Evolutionary conservation across 2,797 vertebrate species (phyloP), one percentile per base, ranked within the genome.

Genomic region (Botia almorhae): DNA sequence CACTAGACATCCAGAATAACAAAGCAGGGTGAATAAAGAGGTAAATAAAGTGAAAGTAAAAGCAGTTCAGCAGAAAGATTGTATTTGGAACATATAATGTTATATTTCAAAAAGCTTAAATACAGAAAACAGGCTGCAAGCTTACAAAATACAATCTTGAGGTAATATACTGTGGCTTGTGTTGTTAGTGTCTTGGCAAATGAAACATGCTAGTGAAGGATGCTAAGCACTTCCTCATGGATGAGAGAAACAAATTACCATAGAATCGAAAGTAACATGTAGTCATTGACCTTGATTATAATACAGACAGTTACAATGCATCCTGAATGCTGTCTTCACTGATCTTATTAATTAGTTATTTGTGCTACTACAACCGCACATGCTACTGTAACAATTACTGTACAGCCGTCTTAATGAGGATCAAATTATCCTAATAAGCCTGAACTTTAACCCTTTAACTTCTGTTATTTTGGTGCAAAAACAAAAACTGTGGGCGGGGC

Each of bases 131-230:
- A 64, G 48, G 68, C 72, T 23, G 19, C 60, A 58, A 50, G 51
- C 53, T 67, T 26, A 53, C 50, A 69, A 43, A 70, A 69, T 23
- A 36, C 11, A 76, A 29, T 46, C 50, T 67, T 43, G 36, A 67
- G 60, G n/a, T 11, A 17, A 76, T 70, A n/a, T 69, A 65, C n/a
- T n/a, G n/a, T n/a, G n/a, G 67, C 21, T 70, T 61, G 51, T 4
- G 74, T 56, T 56, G 61, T 70, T 71, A 69, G 67, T 17, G 55
- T 69, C 55, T 76, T 76, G 51, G 65, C 65, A 64, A 75, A 67
- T 55, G 61, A 67, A 58, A 60, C 14, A 48, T 60, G 65, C 75
- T n/a, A 33, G 65, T 33, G 53, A 77, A 69, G 75, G 39, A 77
- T 60, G 65, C 75, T 58, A 56, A 48, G 56, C 17, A 36, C 12